Percentiles rank a stretch among this genome's conserved stretches.
Evolutionary conservation across 2,797 vertebrate species (phyloP).

Genomic region (Micromesistius poutassou): DNA sequence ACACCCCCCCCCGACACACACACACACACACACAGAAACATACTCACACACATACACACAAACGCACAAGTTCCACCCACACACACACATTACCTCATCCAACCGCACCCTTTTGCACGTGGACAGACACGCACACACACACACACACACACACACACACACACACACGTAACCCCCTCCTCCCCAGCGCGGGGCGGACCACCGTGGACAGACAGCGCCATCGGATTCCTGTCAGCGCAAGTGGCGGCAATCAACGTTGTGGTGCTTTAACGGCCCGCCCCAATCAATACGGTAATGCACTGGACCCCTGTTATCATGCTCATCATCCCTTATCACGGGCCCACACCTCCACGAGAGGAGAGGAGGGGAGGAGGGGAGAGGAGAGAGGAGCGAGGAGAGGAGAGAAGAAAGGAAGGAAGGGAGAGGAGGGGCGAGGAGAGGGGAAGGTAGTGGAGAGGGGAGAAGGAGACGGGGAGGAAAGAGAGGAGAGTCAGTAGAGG

Average conservation of each 20-base stretch:
- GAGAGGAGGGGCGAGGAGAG: background rate
- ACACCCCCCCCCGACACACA: too few species aligned
- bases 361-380: background rate
- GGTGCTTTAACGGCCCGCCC: slow-evolving; percentile 52
- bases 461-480: background rate
- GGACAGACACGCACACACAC: background rate
- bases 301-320: slow-evolving; percentile 53
- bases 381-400: background rate
- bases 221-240: slow-evolving; percentile 68
- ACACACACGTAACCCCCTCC: background rate
- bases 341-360: slow-evolving; percentile 37
- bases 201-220: slow-evolving; percentile 46
- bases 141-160: slow-evolving; percentile 3
- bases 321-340: slow-evolving; percentile 66
- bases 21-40: background rate
- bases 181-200: background rate
- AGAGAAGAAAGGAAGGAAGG: background rate
- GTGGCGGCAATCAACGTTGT: slow-evolving; percentile 55
- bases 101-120: background rate
- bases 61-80: background rate
- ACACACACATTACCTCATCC: slow-evolving; percentile 11
- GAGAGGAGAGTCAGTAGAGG: background rate
- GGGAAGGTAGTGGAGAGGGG: background rate
- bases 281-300: slow-evolving; percentile 63
- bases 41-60: background rate